A percentile compares a stretch with the other conserved stretches of the same genome.
These are phyloP conservation scores for Zaprionus bogoriensis DNA, from an alignment of 2,888 invertebrate species.

Conservation along the genomic window DNA sequence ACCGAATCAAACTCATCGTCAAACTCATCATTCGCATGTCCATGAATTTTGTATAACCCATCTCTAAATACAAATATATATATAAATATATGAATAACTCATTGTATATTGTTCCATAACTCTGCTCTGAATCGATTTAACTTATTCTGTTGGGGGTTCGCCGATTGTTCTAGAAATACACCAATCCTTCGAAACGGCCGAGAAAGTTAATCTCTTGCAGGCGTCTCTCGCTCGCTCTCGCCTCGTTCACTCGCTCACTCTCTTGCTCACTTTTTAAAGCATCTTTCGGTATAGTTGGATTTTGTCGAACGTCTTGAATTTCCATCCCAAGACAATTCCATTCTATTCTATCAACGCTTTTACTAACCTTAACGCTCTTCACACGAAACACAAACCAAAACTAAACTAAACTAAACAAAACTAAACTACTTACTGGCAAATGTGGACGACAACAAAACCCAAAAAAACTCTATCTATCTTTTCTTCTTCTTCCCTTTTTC, in stretches of 20 bases:
- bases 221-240: conserved; percentile 35
- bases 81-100: conserved; percentile 15
- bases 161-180: conserved; percentile 71
- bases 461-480: conserved; percentile 79
- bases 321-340: background rate
- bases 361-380: conserved; percentile 6
- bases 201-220: conserved; percentile 45
- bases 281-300: background rate
- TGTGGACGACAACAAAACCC: conserved; percentile 39
- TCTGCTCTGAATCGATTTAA: conserved; percentile 13
- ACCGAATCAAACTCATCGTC: conserved; percentile 2
- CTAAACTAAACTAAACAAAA: conserved; percentile 11
- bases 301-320: background rate
- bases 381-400: conserved; percentile 10
- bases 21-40: conserved; percentile 47
- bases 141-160: conserved; percentile 28
- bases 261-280: background rate
- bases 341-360: background rate
- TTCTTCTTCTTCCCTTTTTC: conserved; percentile 80
- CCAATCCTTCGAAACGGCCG: conserved; percentile 71
- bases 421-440: conserved; percentile 30
- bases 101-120: conserved; percentile 41
- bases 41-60: conserved; percentile 3
- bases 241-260: conserved; percentile 8
- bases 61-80: conserved; percentile 7